phyloP scores from a whole-genome alignment of 2,113 vertebrate species.

The Ochotona princeps region DNA sequence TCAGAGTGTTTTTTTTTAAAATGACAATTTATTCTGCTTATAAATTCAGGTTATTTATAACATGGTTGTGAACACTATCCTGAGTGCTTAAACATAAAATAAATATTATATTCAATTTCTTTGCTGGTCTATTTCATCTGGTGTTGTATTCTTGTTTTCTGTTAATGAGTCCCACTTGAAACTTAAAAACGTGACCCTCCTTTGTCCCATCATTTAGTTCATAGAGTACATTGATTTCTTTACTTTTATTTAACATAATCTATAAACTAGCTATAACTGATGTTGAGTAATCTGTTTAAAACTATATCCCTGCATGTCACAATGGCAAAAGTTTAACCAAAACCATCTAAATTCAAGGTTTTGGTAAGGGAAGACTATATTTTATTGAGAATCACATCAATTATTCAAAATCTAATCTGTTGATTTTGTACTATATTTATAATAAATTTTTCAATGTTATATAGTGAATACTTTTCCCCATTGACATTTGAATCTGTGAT shows the following conservation, averaged over 20 bases:
- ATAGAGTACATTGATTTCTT: neutral
- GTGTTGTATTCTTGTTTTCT: neutral
- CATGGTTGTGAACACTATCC: neutral
- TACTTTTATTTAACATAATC: neutral
- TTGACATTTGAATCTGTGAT: conserved; percentile 4
- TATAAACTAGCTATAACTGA: neutral
- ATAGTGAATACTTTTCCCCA: neutral
- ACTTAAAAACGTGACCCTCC: neutral
- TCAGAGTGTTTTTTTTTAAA: neutral
- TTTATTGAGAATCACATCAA: neutral
- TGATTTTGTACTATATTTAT: neutral
- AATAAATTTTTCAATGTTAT: neutral
- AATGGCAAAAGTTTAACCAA: neutral
- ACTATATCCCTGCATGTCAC: neutral
- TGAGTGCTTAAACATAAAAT: neutral
- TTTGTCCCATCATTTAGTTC: neutral
- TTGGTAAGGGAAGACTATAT: neutral
- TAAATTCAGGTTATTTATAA: too few species aligned
- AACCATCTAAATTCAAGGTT: neutral
- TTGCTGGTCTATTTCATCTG: neutral
- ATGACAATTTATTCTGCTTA: too few species aligned
- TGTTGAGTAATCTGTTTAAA: neutral
- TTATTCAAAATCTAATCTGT: neutral
- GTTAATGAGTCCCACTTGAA: neutral
- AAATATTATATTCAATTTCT: neutral